These are phyloP conservation scores for Gila robusta DNA, from an alignment of 2,797 vertebrate genomes.

Conservation along the genomic window DNA sequence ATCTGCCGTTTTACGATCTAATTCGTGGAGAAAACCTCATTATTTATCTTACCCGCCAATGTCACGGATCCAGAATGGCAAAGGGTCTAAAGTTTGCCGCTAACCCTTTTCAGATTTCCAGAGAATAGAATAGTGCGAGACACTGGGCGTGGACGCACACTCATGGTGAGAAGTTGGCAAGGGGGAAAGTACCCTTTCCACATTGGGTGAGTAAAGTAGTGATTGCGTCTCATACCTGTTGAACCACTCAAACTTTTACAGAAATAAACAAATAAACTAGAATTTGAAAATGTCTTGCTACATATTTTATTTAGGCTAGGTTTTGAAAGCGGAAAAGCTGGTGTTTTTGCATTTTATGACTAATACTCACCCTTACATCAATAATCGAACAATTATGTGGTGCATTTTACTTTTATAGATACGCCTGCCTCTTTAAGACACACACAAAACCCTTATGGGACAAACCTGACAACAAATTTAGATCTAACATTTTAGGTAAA, in stretches of 20 bases:
- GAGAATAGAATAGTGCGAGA: conserved; percentile 82
- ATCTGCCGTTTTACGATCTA: conserved; percentile 99
- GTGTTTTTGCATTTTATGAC: not conserved
- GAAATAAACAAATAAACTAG: not conserved
- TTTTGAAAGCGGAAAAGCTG: not conserved
- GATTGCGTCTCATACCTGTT: conserved; percentile 74
- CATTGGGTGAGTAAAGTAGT: conserved; percentile 88
- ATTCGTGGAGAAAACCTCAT: conserved; percentile 98
- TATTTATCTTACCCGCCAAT: conserved; percentile 99
- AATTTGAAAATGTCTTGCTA: not conserved
- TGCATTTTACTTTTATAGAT: not conserved
- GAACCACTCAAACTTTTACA: conserved; percentile 48
- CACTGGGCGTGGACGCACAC: conserved; percentile 82
- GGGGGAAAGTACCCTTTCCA: conserved; percentile 82
- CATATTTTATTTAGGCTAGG: not conserved
- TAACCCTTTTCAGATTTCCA: conserved; percentile 86
- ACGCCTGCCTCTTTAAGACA: not conserved
- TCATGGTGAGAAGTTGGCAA: conserved; percentile 84
- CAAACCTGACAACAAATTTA: conserved; percentile 50
- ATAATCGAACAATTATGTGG: not conserved
- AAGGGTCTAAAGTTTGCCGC: conserved; percentile 94
- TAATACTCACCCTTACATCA: not conserved
- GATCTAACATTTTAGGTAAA: conserved; percentile 83
- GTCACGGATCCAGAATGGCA: conserved; percentile 91
- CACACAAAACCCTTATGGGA: conserved; percentile 2